Evolutionary conservation across 2,113 vertebrate genomes (phyloP), one percentile per base, ranked within the genome.

Genomic region (Toxotes jaculatrix): DNA sequence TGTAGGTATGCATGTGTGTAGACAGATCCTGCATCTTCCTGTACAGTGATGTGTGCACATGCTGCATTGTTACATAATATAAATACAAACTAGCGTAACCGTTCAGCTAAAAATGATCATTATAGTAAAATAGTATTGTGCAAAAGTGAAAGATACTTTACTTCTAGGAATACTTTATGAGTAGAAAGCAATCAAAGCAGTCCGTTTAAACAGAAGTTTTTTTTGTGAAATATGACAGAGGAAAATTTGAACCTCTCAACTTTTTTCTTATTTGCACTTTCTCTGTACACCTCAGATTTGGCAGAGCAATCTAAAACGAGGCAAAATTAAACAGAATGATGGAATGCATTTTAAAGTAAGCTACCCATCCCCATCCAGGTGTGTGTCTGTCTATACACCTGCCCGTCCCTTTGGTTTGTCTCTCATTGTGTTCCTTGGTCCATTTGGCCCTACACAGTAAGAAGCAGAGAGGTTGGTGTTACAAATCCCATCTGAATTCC

Each of bases 401-500:
- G 64, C 47, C 66, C 5, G 34, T 43, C 55, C 32, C 45, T 65
- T 23, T 7, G 10, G 38, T 57, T 69, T 3, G 19, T 36, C 38
- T 27, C 12, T 61, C 70, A 59, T 84, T 38, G 75, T 79, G n/a
- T 36, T 31, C 76, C 6, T 1, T 32, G 64, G 79, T 80, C 83
- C 56, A 83, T 84, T 77, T 63, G 79, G 79, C 74, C 83, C 49
- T 55, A 67, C 76, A 43, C 77, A 66, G 80, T 56, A 59, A 71
- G 70, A 68, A 74, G 55, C 34, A 4, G 74, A 87, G 81, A 9
- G 83, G 80, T 61, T 53, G 82, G 86, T 43, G 55, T 86, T 53
- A 81, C 85, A 89, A 90, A 90, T 92, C 89, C 84, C 81, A 56
- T 76, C 70, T 81, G 84, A 86, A 89, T 90, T 87, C 79, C 75